Evolutionary conservation across 1,140 invertebrate species (phyloP).

Genomic region (Hydropsyche tenuis): DNA sequence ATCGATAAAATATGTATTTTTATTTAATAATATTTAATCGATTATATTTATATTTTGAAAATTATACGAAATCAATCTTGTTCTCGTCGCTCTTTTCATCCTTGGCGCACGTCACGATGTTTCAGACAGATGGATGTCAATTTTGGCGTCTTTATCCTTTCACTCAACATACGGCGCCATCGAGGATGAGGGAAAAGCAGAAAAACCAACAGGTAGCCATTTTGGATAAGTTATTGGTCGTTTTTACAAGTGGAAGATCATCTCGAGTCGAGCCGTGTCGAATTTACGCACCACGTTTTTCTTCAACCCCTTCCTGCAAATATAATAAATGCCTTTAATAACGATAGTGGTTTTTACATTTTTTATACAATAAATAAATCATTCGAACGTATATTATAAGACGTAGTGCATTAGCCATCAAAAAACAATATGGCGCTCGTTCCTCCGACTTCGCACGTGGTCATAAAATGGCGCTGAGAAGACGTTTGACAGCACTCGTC

Average conservation of each 20-base stretch:
- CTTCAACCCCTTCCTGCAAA: constrained; percentile 5
- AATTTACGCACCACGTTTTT: constrained; percentile 35
- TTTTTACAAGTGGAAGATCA: constrained; percentile 47
- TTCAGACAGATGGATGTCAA: constrained; percentile 38
- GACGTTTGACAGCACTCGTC: not conserved
- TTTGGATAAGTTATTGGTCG: constrained; percentile 50
- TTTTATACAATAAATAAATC: too few species aligned
- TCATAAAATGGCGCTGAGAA: constrained; percentile 29
- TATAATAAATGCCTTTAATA: not conserved
- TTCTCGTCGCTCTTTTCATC: not conserved
- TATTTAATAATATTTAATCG: too few species aligned
- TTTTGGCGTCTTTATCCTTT: constrained; percentile 37
- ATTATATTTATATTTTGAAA: too few species aligned
- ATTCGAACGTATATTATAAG: too few species aligned
- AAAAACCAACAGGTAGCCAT: constrained; percentile 49
- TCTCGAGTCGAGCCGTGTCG: constrained; percentile 36
- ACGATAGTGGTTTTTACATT: too few species aligned
- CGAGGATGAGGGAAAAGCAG: not conserved
- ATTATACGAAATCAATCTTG: too few species aligned
- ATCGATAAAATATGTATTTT: too few species aligned
- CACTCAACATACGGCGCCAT: constrained; percentile 34
- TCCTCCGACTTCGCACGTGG: constrained; percentile 4
- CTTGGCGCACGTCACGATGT: constrained; percentile 14
- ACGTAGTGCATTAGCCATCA: too few species aligned
- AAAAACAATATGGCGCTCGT: too few species aligned